Conservation (phyloP, 2,888 invertebrate species). For the Coecobrya sp. region DNA sequence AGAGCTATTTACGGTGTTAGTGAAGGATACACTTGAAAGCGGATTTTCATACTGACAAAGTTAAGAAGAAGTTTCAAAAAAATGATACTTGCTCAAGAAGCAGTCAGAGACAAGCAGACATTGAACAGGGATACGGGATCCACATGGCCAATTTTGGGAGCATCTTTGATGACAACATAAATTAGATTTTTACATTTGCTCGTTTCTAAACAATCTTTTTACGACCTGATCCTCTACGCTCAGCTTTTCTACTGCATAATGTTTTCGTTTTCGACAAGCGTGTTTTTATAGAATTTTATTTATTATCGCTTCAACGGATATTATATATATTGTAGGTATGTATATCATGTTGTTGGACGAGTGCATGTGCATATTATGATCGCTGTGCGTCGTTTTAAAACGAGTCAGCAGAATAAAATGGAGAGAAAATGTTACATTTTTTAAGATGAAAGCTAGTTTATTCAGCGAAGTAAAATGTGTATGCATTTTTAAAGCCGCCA, state of each 20-base stretch:
- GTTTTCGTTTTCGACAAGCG: constrained; percentile 37
- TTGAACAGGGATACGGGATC: constrained; percentile 15
- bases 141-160: constrained; percentile 79
- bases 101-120: background rate
- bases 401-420: background rate
- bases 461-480: background rate
- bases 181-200: constrained; percentile 78
- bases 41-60: background rate
- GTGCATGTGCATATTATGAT: background rate
- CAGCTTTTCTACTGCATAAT: background rate
- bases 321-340: background rate
- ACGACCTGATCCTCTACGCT: constrained; percentile 30
- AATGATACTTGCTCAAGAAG: constrained; percentile 20
- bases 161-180: constrained; percentile 79
- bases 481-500: background rate
- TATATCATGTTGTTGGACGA: background rate
- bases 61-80: constrained; percentile 3
- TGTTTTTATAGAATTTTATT: constrained; percentile 54
- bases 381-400: background rate
- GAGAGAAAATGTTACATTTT: constrained; percentile 6
- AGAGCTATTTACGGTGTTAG: constrained; percentile 7
- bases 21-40: constrained; percentile 38
- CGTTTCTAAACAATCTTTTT: constrained; percentile 75
- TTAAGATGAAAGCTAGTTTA: constrained; percentile 30
- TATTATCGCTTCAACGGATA: constrained; percentile 52